These are phyloP conservation scores for Crambe crambe DNA, from an alignment of 37 sponge, comb jelly and placozoan species.

Conservation along the genomic window DNA sequence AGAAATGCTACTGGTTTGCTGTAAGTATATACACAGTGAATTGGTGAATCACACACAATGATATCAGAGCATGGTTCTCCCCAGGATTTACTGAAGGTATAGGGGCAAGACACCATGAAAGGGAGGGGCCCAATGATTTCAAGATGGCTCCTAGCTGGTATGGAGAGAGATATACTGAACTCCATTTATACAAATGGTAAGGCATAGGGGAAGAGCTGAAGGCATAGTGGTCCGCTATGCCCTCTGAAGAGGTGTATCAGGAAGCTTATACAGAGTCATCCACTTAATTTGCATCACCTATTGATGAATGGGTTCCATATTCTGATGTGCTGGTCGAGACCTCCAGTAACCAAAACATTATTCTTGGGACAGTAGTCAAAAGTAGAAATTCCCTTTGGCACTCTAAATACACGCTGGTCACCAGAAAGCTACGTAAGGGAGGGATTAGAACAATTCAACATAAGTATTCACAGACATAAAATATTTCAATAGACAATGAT, in stretches of 20 bases:
- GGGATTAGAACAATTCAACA: background rate
- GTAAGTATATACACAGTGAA: too few relatives aligned
- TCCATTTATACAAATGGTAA: background rate
- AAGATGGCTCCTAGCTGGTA: too few relatives aligned
- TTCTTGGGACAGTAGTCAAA: slow-evolving; percentile 76
- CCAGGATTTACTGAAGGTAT: too few relatives aligned
- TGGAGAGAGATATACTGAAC: background rate
- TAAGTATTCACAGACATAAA: background rate
- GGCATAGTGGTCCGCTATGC: background rate
- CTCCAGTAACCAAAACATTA: slow-evolving; percentile 91
- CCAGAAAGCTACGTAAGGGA: slow-evolving; percentile 8
- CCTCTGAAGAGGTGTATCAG: too few relatives aligned
- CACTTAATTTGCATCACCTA: slow-evolving; percentile 18
- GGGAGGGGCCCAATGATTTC: too few relatives aligned
- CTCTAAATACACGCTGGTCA: slow-evolving; percentile 86
- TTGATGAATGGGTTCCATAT: slow-evolving; percentile 92
- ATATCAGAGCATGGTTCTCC: too few relatives aligned
- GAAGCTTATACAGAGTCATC: background rate
- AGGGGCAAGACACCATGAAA: too few relatives aligned
- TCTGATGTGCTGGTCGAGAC: slow-evolving; percentile 77
- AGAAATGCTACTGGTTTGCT: slow-evolving; percentile 80
- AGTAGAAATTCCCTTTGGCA: slow-evolving; percentile 82
- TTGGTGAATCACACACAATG: too few relatives aligned
- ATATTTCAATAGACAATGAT: too few relatives aligned
- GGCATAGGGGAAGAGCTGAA: too few relatives aligned